Conservation (phyloP, 1,140 invertebrate genomes). For the Asobara japonica region DNA sequence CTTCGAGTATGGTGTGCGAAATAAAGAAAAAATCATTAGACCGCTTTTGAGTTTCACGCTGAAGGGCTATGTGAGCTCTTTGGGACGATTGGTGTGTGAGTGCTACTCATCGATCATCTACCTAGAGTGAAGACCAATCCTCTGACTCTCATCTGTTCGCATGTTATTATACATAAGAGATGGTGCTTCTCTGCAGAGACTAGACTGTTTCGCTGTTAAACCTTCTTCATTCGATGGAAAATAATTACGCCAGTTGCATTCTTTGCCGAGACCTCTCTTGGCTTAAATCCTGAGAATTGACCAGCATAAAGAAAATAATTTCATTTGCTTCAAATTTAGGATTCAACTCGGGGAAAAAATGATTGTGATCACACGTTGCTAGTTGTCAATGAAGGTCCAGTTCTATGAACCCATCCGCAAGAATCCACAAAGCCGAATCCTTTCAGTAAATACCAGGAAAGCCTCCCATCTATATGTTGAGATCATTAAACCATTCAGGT, state of each 20-base stretch:
- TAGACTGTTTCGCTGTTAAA: conserved; percentile 32
- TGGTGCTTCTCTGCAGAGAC: conserved; percentile 38
- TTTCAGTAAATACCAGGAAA: not conserved
- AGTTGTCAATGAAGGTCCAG: no score
- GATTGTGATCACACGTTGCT: no score
- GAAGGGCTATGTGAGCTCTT: not conserved
- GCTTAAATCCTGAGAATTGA: not conserved
- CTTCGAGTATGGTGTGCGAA: not conserved
- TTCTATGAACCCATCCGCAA: no score
- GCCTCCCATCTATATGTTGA: conserved; percentile 41
- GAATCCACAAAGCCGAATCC: no score
- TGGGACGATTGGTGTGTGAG: conserved; percentile 51
- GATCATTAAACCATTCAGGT: conserved; percentile 52
- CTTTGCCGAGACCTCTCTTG: not conserved
- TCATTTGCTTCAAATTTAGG: not conserved
- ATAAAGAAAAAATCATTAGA: not conserved
- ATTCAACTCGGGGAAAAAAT: not conserved
- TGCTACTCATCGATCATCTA: conserved; percentile 64
- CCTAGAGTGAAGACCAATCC: conserved; percentile 51
- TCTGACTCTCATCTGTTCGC: conserved; percentile 51
- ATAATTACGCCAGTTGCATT: not conserved
- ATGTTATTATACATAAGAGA: conserved; percentile 10
- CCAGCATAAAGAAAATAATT: not conserved
- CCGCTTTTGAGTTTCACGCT: not conserved
- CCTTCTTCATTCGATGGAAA: not conserved